phyloP scores from a whole-genome alignment of 2,888 invertebrate species.

The Athripsodes cinereus region DNA sequence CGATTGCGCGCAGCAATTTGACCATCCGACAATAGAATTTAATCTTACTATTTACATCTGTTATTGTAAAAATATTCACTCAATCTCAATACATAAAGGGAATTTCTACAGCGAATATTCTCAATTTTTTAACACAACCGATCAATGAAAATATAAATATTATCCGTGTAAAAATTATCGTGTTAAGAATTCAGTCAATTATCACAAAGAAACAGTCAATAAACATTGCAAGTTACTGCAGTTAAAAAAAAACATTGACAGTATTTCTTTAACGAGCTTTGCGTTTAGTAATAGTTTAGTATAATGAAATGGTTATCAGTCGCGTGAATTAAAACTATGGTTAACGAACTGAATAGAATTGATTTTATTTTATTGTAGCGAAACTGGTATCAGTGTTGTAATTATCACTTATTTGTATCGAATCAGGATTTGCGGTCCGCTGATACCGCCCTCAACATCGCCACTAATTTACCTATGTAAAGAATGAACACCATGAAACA shows the following conservation, averaged over 20 bases:
- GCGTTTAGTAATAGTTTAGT: neutral
- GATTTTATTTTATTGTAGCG: neutral
- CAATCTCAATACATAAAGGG: neutral
- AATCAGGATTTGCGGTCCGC: neutral
- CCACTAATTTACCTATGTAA: neutral
- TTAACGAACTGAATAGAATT: neutral
- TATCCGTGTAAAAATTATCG: neutral
- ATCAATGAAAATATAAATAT: neutral
- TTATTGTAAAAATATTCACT: neutral
- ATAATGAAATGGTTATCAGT: neutral
- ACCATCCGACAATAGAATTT: neutral
- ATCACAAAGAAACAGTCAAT: neutral
- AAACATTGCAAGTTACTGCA: constrained; percentile 4
- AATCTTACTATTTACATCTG: neutral
- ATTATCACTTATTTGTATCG: constrained; percentile 12
- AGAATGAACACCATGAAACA: constrained; percentile 8
- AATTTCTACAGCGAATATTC: too few relatives aligned
- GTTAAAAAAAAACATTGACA: constrained; percentile 6
- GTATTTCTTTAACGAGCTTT: too few relatives aligned
- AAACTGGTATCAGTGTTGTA: neutral
- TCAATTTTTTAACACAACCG: neutral
- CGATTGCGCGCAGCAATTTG: constrained; percentile 12
- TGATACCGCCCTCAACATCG: neutral
- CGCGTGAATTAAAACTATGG: neutral
- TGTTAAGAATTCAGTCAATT: neutral